phyloP scores from a whole-genome alignment of 2,888 invertebrate genomes.

The Acrobasis consociella region DNA sequence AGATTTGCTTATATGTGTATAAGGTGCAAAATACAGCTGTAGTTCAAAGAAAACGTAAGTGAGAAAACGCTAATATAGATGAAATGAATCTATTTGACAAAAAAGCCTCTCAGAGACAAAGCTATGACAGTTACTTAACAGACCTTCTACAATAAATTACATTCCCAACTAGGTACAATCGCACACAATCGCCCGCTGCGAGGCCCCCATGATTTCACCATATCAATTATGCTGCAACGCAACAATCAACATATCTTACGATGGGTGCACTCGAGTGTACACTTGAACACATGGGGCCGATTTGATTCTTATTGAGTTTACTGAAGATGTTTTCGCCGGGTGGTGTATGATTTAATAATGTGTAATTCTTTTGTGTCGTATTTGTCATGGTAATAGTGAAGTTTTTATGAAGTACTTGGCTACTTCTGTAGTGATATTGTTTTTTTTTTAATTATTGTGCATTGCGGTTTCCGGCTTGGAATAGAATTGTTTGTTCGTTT shows the following conservation, averaged over 20 bases:
- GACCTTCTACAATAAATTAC: slow-evolving; percentile 17
- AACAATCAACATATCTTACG: slow-evolving; percentile 53
- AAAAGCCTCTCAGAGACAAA: slow-evolving; percentile 20
- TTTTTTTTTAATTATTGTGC: too few species aligned
- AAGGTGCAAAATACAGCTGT: too few species aligned
- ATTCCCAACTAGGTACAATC: slow-evolving; percentile 26
- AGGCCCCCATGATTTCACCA: slow-evolving; percentile 68
- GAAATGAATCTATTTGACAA: not conserved
- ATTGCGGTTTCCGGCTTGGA: too few species aligned
- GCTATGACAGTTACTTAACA: not conserved
- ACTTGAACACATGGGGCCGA: slow-evolving; percentile 75
- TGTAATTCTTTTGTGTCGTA: slow-evolving; percentile 35
- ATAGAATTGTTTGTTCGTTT: too few species aligned
- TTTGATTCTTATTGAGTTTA: slow-evolving; percentile 73
- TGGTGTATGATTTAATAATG: slow-evolving; percentile 6
- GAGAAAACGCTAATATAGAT: too few species aligned
- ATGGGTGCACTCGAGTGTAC: slow-evolving; percentile 61
- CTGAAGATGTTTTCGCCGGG: slow-evolving; percentile 57
- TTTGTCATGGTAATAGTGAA: slow-evolving; percentile 26
- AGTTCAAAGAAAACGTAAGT: too few species aligned
- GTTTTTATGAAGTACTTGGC: not conserved
- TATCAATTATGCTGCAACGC: slow-evolving; percentile 63
- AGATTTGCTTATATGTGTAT: too few species aligned
- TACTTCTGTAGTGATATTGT: not conserved
- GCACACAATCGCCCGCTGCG: slow-evolving; percentile 37